Conservation (phyloP, 2,113 vertebrate genomes). For the Takifugu flavidus region DNA sequence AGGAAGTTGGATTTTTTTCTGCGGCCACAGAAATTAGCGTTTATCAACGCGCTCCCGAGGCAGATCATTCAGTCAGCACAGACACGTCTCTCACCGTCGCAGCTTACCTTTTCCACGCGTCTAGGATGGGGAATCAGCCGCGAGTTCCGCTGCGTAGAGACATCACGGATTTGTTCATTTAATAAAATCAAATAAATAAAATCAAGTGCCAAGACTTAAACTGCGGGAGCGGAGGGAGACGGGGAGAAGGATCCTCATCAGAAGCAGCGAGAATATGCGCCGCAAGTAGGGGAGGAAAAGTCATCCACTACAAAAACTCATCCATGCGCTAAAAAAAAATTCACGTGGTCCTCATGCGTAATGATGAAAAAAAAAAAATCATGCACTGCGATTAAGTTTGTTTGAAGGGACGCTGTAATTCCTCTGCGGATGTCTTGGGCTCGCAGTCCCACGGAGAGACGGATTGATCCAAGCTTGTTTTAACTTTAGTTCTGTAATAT, state of each 20-base stretch:
- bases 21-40: slow-evolving; percentile 17
- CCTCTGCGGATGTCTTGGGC: slow-evolving; percentile 67
- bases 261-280: slow-evolving; percentile 48
- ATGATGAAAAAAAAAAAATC: slow-evolving; percentile 7
- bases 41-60: slow-evolving; percentile 24
- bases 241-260: slow-evolving; percentile 57
- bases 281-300: slow-evolving; percentile 40
- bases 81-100: slow-evolving; percentile 3
- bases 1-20: slow-evolving; percentile 18
- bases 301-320: slow-evolving; percentile 74
- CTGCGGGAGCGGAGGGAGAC: slow-evolving; percentile 47
- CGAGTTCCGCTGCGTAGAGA: slow-evolving; percentile 69
- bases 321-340: slow-evolving; percentile 65
- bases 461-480: slow-evolving; percentile 67
- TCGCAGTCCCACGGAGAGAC: slow-evolving; percentile 67
- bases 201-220: slow-evolving; percentile 70
- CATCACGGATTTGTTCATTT: slow-evolving; percentile 67
- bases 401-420: slow-evolving; percentile 64
- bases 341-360: slow-evolving; percentile 55
- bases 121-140: slow-evolving; percentile 61
- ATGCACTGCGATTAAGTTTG: slow-evolving; percentile 60
- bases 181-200: slow-evolving; percentile 23
- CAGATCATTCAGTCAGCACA: slow-evolving; percentile 10
- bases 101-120: slow-evolving; percentile 69
- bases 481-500: slow-evolving; percentile 30